A percentile compares a stretch with the other conserved stretches of the same genome.
Evolutionary conservation across 1,140 invertebrate species (phyloP).

Genomic region (Ladona fulva): DNA sequence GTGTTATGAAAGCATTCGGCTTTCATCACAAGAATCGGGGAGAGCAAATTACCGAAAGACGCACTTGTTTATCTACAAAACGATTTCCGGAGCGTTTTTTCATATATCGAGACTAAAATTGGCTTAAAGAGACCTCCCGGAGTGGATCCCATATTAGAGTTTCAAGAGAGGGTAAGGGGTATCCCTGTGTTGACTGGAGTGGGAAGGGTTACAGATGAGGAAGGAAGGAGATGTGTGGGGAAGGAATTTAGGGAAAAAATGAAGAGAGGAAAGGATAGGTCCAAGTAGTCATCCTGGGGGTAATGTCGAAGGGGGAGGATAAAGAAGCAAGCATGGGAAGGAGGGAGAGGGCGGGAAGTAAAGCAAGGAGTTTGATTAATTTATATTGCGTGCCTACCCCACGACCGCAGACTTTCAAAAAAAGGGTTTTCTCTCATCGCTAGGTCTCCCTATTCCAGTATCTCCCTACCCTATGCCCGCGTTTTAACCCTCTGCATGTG

Average conservation of each 20-base stretch:
- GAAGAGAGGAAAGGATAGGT: not conserved
- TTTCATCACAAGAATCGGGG: not conserved
- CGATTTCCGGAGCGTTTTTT: not conserved
- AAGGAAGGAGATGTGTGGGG: not conserved
- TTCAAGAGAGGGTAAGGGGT: not conserved
- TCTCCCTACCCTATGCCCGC: not conserved
- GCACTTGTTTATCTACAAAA: not conserved
- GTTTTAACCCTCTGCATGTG: not conserved
- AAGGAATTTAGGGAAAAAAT: not conserved
- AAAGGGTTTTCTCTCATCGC: not conserved
- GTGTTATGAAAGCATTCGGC: not conserved
- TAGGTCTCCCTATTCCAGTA: not conserved
- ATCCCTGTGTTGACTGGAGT: not conserved
- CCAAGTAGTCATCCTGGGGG: not conserved
- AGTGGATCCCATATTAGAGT: not conserved
- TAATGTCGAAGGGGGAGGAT: not conserved
- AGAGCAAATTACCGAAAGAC: not conserved
- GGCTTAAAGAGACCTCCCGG: not conserved
- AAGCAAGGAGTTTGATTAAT: constrained; percentile 1
- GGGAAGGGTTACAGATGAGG: not conserved
- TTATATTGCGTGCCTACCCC: not conserved
- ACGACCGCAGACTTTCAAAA: not conserved
- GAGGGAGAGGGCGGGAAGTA: not conserved
- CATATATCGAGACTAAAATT: not conserved
- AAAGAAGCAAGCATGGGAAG: not conserved